Conservation (phyloP, 2,797 vertebrate species). For the Momotus momota region DNA sequence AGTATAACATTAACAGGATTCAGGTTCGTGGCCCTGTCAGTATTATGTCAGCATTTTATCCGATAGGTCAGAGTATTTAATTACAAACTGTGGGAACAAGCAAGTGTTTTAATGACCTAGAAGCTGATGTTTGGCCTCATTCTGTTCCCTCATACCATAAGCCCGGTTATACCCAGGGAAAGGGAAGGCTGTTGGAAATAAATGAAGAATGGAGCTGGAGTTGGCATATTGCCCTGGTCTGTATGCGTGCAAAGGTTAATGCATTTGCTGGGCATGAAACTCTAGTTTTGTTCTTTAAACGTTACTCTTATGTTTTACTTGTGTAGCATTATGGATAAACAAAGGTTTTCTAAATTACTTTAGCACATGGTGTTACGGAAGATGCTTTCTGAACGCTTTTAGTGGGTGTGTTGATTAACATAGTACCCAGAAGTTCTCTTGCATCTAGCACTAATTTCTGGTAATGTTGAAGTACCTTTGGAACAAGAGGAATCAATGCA, state of each 20-base stretch:
- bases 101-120: background rate
- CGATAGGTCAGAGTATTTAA: background rate
- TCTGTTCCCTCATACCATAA: background rate
- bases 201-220: background rate
- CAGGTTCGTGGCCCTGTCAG: background rate
- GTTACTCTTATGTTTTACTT: background rate
- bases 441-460: background rate
- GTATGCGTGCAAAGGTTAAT: background rate
- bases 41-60: conserved; percentile 14
- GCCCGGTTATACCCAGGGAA: background rate
- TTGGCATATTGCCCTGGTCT: background rate
- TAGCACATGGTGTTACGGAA: background rate
- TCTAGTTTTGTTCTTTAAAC: background rate
- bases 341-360: background rate
- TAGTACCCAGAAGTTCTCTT: background rate
- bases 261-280: background rate
- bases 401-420: background rate
- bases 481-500: background rate
- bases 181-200: background rate
- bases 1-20: conserved; percentile 35
- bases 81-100: conserved; percentile 18
- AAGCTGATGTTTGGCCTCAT: background rate
- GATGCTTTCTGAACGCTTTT: background rate
- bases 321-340: background rate
- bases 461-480: background rate